Evolutionary conservation across 2,113 vertebrate genomes (phyloP).

Genomic region (Tylochromis polylepis): DNA sequence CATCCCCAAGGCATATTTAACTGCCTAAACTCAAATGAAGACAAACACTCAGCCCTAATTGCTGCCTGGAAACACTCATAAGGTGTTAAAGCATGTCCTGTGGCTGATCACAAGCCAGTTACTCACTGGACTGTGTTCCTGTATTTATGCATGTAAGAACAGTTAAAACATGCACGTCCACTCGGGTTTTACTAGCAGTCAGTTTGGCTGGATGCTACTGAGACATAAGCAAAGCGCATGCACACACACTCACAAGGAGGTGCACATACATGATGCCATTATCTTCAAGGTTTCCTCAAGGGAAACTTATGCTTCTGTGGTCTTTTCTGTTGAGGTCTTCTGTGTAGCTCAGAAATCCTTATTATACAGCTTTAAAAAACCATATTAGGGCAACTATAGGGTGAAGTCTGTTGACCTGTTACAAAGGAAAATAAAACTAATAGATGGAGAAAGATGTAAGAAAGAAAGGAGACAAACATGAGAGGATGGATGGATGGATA

Average conservation of each 20-base stretch:
- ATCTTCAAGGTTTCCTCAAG: neutral
- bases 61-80: constrained; percentile 45
- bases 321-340: neutral
- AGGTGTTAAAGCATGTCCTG: constrained; percentile 10
- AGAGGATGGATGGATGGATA: no score
- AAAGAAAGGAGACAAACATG: neutral
- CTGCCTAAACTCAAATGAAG: constrained; percentile 51
- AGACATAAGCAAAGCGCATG: neutral
- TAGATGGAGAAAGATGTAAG: neutral
- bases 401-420: no score
- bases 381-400: neutral
- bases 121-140: neutral
- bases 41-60: constrained; percentile 49
- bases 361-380: neutral
- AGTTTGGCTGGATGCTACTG: neutral
- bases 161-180: neutral
- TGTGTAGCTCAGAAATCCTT: neutral
- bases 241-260: neutral
- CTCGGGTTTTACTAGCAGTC: neutral
- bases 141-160: neutral
- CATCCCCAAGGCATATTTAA: constrained; percentile 57
- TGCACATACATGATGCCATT: neutral
- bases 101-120: constrained; percentile 10
- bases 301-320: accelerated
- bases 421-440: neutral